Base-by-base conservation (phyloP, 2,888 invertebrate genomes). In the Tenthredo livida region DNA sequence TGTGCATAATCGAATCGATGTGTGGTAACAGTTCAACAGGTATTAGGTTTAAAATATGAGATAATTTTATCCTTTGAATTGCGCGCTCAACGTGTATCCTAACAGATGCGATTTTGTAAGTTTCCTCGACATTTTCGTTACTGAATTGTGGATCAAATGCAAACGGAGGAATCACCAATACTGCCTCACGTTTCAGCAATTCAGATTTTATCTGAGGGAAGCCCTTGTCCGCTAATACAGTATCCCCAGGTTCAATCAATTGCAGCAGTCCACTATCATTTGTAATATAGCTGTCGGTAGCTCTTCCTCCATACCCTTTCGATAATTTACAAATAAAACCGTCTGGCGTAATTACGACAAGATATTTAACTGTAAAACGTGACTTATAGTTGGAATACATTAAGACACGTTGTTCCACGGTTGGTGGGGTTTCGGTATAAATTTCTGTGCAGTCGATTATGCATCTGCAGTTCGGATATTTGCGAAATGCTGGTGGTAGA, bases 191-290 rank as follows among this genome's bases (percentile, higher is more conserved):
- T 12, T 72, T 72, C 33, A 21, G n/a, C 37, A 86, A 17, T 40
- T 72, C 86, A n/a, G 84, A 50, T 47, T 85, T 77, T n/a, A 87
- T 80, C 75, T 84, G 83, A 25, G 85, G 85, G 21, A 86, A 86
- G 3, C 70, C 83, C 40, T 87, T 86, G 29, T 85, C 85, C 29
- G 87, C 86, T 33, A 88, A 77, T 40, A 87, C 86, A 5, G 80
- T 65, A 82, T 88, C 88, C 2, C 84, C 86, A n/a, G 86, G 70
- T 85, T 87, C 84, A 12, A 87, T 86, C 15, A 87, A 84, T 47
- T 86, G 37, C 25, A 88, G 80, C 70, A 88, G 86, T 50, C 85
- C 86, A 47, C 67, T 84, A 50, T 84, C 86, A 75, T 84, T 86
- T 70, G 84, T 80, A 25, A 88, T 85, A 78, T 84, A 83, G n/a